A percentile compares a stretch with the other conserved stretches of the same genome.
Evolutionary conservation across 2,797 vertebrate genomes (phyloP).

Genomic region (Schizopygopsis pylzovi): DNA sequence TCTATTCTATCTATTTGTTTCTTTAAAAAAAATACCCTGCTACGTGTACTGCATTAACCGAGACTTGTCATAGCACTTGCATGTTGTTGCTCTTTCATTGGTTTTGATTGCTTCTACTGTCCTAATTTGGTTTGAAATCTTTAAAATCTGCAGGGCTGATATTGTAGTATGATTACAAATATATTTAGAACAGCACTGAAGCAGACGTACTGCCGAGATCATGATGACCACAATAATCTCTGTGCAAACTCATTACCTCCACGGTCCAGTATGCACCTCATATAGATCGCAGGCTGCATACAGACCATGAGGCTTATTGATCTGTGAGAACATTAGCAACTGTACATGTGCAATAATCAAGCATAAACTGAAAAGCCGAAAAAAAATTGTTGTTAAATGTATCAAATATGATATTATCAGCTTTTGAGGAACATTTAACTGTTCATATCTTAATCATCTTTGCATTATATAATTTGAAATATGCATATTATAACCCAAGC

Average conservation of each 20-base stretch:
- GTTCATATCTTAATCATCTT: not conserved
- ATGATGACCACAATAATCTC: conserved; percentile 55
- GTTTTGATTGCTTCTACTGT: too few species aligned
- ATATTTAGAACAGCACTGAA: conserved; percentile 21
- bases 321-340: not conserved
- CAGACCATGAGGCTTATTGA: not conserved
- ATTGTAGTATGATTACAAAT: conserved; percentile 14
- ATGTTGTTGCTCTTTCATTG: too few species aligned
- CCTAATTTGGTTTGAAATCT: not conserved
- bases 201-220: not conserved
- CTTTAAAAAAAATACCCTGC: too few species aligned
- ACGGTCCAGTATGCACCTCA: conserved; percentile 29
- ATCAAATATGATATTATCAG: not conserved
- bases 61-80: too few species aligned
- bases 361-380: not conserved
- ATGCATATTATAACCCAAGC: not conserved
- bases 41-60: too few species aligned
- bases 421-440: not conserved
- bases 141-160: conserved; percentile 17
- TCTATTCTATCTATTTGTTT: too few species aligned
- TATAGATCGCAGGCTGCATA: not conserved
- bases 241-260: conserved; percentile 63
- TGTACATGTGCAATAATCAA: not conserved
- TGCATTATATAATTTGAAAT: not conserved
- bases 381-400: not conserved